Conservation (phyloP, 1,140 invertebrate genomes). For the Monochamus saltuarius region DNA sequence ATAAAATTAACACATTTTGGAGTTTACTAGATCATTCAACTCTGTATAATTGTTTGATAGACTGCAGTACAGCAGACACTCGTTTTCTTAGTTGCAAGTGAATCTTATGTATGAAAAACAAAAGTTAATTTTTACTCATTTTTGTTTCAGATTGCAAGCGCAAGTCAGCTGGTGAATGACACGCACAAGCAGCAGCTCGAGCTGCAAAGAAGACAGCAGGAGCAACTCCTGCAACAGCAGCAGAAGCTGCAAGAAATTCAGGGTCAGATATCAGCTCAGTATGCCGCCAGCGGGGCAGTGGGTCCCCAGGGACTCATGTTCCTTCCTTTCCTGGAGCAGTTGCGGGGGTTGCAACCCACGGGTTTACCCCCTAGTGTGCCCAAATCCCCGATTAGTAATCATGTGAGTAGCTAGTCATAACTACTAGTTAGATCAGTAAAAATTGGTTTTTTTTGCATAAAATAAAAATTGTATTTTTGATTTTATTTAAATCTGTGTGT, state of each 20-base stretch:
- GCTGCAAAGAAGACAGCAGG: conserved; percentile 53
- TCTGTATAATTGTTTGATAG: no score
- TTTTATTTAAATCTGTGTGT: no score
- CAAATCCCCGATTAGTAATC: conserved; percentile 43
- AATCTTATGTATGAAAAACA: conserved; percentile 9
- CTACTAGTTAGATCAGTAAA: no score
- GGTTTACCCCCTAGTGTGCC: conserved; percentile 35
- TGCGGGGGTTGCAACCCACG: conserved; percentile 47
- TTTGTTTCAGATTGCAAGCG: conserved; percentile 43
- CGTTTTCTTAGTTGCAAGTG: no score
- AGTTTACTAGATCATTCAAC: no score
- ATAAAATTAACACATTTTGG: no score
- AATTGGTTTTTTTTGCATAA: no score
- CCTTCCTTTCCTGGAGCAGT: conserved; percentile 59
- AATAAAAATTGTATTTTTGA: no score
- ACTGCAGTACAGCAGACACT: no score
- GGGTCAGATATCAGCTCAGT: conserved; percentile 48
- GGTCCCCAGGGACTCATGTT: conserved; percentile 55
- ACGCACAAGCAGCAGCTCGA: conserved; percentile 53
- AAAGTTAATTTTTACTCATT: no score
- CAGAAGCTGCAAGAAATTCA: conserved; percentile 60
- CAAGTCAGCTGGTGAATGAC: conserved; percentile 47
- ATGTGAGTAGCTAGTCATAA: conserved; percentile 37
- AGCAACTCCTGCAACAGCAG: conserved; percentile 54
- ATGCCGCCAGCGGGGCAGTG: conserved; percentile 41